Evolutionary conservation across 2,797 vertebrate genomes (phyloP), one percentile per base, ranked within the genome.

Genomic region (Phoebastria nigripes): DNA sequence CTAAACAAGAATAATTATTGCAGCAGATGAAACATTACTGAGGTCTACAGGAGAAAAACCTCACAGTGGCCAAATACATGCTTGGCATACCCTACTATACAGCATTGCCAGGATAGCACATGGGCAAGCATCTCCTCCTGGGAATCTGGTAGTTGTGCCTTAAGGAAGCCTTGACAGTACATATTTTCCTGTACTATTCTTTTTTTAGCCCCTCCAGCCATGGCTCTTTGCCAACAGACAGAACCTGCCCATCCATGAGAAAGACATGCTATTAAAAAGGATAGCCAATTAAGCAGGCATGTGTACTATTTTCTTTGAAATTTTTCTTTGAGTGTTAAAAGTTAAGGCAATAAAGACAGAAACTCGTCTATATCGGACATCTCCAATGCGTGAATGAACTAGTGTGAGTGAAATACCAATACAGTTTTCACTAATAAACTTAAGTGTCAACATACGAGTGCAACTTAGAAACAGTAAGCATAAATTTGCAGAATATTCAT

Each of bases 241-340:
- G 42, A 95, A 71, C 5, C 20, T 86, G 39, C 8, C 12, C 21
- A 39, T 41, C 29, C 15, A 39, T 29, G 6, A 87, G 33, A 62
- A 80, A 93, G 41, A 74, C n/a, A 89, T 61, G 28, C 35, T 82
- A 86, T 52, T 85, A 39, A 87, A 94, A 97, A 91, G 35, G 18
- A 86, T 15, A 82, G 29, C 15, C 37, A 94, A 89, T 65, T 90
- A 86, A 90, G 59, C 39, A 93, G 25, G 39, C 70, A 83, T 66
- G 58, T 42, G 49, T 18, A 47, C 22, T 31, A 37, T 49, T 94
- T 95, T 92, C 41, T 92, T 74, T 65, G 41, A 89, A n/a, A 37
- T 59, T 58, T 39, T 19, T 67, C 51, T 86, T 9, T 79, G 22
- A 59, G 44, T 90, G 39, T 79, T 81, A 91, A 65, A 96, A 95